A percentile compares a stretch with the other conserved stretches of the same genome.
Conservation (phyloP, 1,140 invertebrate genomes). For the Cydia splendana region DNA sequence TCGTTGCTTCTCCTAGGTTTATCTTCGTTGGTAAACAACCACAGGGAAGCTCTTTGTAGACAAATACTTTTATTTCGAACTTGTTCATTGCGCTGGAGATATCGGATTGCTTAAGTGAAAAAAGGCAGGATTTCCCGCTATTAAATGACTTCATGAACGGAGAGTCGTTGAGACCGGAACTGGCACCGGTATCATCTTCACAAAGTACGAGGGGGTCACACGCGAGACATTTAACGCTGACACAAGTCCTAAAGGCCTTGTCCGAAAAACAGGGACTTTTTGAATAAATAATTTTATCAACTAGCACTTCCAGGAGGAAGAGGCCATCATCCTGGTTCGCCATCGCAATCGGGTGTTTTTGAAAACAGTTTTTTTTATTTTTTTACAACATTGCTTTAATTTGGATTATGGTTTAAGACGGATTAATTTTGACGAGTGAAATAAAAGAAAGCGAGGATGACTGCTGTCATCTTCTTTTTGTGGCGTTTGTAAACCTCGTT, state of each 20-base stretch:
- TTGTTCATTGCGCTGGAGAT: conserved; percentile 69
- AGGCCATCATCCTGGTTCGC: conserved; percentile 78
- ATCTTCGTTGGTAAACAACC: conserved; percentile 70
- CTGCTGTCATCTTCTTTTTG: conserved; percentile 15
- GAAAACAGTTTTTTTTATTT: conserved; percentile 47
- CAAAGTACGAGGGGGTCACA: conserved; percentile 80
- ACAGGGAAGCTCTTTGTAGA: conserved; percentile 67
- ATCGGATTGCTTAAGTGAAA: conserved; percentile 76
- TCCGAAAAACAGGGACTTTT: conserved; percentile 71
- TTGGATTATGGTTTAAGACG: background rate
- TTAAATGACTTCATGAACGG: conserved; percentile 73
- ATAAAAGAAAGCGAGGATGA: conserved; percentile 10
- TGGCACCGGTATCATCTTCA: conserved; percentile 76
- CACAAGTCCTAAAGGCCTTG: conserved; percentile 77
- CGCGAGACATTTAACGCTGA: conserved; percentile 75
- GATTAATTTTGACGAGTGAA: conserved; percentile 21
- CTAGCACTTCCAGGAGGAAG: conserved; percentile 80
- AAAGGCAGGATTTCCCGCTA: conserved; percentile 80
- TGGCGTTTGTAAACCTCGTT: background rate
- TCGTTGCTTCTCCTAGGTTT: conserved; percentile 64
- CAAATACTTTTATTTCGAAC: conserved; percentile 62
- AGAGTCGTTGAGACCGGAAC: conserved; percentile 57
- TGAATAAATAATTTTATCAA: conserved; percentile 77
- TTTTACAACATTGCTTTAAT: background rate
- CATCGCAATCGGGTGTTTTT: conserved; percentile 59